Evolutionary conservation across 2,888 invertebrate species (phyloP), one percentile per base, ranked within the genome.

Genomic region (Smittia aterrima): DNA sequence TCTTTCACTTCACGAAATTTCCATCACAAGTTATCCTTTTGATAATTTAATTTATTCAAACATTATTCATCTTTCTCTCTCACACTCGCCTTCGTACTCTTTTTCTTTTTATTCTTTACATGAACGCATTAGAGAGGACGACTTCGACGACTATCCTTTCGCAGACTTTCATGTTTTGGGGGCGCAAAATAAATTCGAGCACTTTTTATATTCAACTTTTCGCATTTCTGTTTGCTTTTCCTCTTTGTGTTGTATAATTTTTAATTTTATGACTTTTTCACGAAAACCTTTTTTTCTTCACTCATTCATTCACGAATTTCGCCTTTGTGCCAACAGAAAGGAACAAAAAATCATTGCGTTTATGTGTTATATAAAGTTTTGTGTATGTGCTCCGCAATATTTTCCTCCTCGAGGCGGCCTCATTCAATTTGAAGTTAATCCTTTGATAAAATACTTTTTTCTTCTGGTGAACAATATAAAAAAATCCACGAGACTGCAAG

Each of bases 21-120:
- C 22, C 58, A 58, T 58, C 58, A 58, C 58, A 58, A 58, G 20
- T 58, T 58, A 58, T 58, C 58, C 58, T 58, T 58, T 58, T 58
- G 70, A 70, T 70, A 70, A 70, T 70, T 70, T 70, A 70, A 70
- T 70, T 70, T 70, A 70, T 70, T 70, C 54, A 54, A 68, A 54
- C 53, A 70, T 70, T 54, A 53, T 70, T 70, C 70, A 70, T 70
- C 24, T 41, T 25, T 54, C 32, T 25, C 20, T 16, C 25, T 47
- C 25, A 9, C 64, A 64, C 64, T 67, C 24, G 13, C 24, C 38
- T 68, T 24, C 22, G 38, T 18, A n/a, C 18, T 24, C 24, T 67
- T 20, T 38, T 41, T 41, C 68, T 68, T 22, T 22, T 25, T 68
- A 20, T 68, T 22, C 16, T 27, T 66, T 66, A 66, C n/a, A 27